A percentile compares a stretch with the other conserved stretches of the same genome.
Evolutionary conservation across 37 sponge, comb jelly and placozoan species (phyloP).

Genomic region (Chondrilla cf. caribensis): DNA sequence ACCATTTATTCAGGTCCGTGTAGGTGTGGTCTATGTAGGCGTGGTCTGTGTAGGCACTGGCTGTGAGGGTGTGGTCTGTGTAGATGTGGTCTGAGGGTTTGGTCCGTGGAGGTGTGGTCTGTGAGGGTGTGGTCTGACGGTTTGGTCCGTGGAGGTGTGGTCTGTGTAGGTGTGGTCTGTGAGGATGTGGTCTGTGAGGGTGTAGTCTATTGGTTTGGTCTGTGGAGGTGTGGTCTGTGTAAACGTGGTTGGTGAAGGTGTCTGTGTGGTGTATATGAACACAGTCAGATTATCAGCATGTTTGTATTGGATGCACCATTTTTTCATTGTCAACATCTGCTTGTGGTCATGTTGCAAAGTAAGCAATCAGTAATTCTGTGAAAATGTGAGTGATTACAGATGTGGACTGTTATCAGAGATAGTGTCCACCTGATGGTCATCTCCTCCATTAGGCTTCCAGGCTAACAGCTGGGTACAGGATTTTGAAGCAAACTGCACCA

Average conservation of each 20-base stretch:
- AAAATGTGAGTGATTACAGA: too few species aligned
- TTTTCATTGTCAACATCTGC: too few species aligned
- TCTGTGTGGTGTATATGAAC: conserved; percentile 29
- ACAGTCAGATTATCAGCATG: neutral
- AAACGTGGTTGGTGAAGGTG: conserved; percentile 24
- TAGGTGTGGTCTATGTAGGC: neutral
- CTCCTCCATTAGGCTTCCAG: conserved; percentile 45
- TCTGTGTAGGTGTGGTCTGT: conserved; percentile 28
- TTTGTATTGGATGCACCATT: too few species aligned
- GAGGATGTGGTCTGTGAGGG: conserved; percentile 17
- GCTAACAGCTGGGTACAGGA: conserved; percentile 51
- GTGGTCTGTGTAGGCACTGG: conserved; percentile 16
- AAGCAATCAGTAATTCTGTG: too few species aligned
- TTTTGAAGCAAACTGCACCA: conserved; percentile 38
- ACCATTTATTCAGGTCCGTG: neutral
- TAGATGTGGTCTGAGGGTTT: too few species aligned
- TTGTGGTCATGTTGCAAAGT: too few species aligned
- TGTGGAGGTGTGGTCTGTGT: conserved; percentile 29
- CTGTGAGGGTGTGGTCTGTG: conserved; percentile 35
- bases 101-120: neutral
- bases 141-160: neutral
- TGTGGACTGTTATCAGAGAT: too few species aligned
- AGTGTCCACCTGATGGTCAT: too few species aligned
- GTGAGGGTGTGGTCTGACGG: conserved; percentile 15
- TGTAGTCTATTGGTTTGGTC: neutral